Conservation (phyloP, 2,113 vertebrate species). For the Pristiophorus japonicus region DNA sequence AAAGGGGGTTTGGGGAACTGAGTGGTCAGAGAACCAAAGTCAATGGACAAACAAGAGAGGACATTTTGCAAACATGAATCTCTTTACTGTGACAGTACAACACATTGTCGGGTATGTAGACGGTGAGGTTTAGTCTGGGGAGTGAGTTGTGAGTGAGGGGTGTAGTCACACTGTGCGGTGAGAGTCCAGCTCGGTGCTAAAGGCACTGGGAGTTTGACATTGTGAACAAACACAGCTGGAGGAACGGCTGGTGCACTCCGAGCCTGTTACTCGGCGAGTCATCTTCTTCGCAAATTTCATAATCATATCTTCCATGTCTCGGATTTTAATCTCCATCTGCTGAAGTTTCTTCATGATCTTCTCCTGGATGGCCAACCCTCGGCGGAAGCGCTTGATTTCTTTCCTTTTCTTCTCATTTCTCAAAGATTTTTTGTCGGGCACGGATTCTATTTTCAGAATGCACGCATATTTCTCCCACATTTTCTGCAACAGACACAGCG, state of each 20-base stretch:
- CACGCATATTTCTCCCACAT: conserved; percentile 19
- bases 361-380: conserved; percentile 45
- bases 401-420: conserved; percentile 13
- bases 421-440: neutral
- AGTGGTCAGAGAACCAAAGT: neutral
- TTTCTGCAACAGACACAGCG: conserved; percentile 10
- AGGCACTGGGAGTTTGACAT: neutral
- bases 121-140: neutral
- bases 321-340: conserved; percentile 48
- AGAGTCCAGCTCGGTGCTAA: neutral
- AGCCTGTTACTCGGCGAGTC: neutral
- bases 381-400: conserved; percentile 27
- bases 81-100: neutral
- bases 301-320: conserved; percentile 48
- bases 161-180: neutral
- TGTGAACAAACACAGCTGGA: conserved; percentile 14
- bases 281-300: conserved; percentile 37
- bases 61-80: neutral
- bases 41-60: neutral
- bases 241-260: neutral
- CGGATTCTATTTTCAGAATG: neutral
- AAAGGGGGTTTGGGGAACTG: neutral
- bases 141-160: neutral
- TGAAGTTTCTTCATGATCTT: conserved; percentile 52
- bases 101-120: too few relatives aligned